These are phyloP conservation scores for Andrena minutula DNA, from an alignment of 2,888 invertebrate genomes.

Conservation along the genomic window DNA sequence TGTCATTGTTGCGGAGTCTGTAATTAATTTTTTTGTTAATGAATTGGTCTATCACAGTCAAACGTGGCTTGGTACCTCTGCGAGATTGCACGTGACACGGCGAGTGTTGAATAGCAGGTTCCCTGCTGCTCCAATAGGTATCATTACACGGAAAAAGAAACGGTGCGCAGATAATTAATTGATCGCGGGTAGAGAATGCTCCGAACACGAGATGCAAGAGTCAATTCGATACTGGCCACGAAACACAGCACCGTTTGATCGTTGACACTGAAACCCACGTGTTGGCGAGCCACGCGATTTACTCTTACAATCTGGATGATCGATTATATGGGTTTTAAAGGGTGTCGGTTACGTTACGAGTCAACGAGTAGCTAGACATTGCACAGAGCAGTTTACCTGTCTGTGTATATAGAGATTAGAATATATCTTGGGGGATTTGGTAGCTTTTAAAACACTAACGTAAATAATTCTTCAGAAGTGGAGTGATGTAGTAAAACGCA, in stretches of 20 bases:
- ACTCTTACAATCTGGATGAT: slow-evolving; percentile 3
- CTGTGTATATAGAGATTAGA: too few species aligned
- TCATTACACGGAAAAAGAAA: neutral
- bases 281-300: neutral
- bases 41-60: neutral
- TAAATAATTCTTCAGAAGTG: too few species aligned
- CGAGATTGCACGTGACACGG: neutral
- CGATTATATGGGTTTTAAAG: slow-evolving; percentile 15
- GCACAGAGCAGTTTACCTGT: too few species aligned
- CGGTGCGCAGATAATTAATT: neutral
- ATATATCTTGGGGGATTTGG: too few species aligned
- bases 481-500: too few species aligned
- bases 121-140: neutral
- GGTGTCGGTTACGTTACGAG: neutral
- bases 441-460: too few species aligned
- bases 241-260: slow-evolving; percentile 15
- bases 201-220: slow-evolving; percentile 15
- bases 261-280: slow-evolving; percentile 8
- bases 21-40: too few species aligned
- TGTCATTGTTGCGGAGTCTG: too few species aligned
- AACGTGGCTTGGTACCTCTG: neutral
- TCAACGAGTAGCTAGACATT: slow-evolving; percentile 15
- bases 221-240: slow-evolving; percentile 30
- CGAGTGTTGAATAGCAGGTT: neutral
- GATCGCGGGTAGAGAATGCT: neutral